phyloP scores from a whole-genome alignment of 2,888 invertebrate species.

The Automeris io region DNA sequence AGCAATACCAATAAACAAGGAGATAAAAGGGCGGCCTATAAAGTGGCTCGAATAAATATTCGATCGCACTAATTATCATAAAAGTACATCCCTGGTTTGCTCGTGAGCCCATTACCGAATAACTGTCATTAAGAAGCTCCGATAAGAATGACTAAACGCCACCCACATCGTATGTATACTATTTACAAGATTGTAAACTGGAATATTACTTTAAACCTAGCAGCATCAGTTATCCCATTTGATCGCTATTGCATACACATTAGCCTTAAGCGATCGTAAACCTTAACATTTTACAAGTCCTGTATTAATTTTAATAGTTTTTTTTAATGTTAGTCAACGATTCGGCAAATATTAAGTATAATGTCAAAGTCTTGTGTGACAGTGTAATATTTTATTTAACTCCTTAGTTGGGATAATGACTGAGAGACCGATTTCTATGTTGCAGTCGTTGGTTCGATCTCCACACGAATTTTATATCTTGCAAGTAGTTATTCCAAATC shows the following conservation, averaged over 20 bases:
- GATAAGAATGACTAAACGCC: slow-evolving; percentile 52
- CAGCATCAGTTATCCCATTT: slow-evolving; percentile 40
- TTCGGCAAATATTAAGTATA: slow-evolving; percentile 2
- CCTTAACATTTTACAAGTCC: slow-evolving; percentile 28
- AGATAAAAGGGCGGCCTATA: slow-evolving; percentile 59
- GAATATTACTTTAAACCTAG: slow-evolving; percentile 41
- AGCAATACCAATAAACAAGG: slow-evolving; percentile 59
- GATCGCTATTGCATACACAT: slow-evolving; percentile 50
- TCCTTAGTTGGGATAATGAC: too few relatives aligned
- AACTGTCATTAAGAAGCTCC: slow-evolving; percentile 59
- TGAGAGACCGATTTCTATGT: too few relatives aligned
- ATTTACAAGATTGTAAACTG: slow-evolving; percentile 46
- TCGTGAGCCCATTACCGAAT: slow-evolving; percentile 63
- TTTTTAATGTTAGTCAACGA: too few relatives aligned
- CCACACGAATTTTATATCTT: too few relatives aligned
- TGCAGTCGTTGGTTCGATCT: too few relatives aligned
- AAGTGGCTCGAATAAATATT: slow-evolving; percentile 63
- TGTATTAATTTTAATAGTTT: slow-evolving; percentile 9
- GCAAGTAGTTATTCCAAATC: too few relatives aligned
- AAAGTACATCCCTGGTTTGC: slow-evolving; percentile 56
- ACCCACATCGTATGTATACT: slow-evolving; percentile 46
- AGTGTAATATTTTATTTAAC: too few relatives aligned
- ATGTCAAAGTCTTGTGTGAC: too few relatives aligned
- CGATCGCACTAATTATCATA: slow-evolving; percentile 69
- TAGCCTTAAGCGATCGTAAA: slow-evolving; percentile 39